Conservation (phyloP, 2,888 invertebrate species). For the Tenthredo distinguenda region DNA sequence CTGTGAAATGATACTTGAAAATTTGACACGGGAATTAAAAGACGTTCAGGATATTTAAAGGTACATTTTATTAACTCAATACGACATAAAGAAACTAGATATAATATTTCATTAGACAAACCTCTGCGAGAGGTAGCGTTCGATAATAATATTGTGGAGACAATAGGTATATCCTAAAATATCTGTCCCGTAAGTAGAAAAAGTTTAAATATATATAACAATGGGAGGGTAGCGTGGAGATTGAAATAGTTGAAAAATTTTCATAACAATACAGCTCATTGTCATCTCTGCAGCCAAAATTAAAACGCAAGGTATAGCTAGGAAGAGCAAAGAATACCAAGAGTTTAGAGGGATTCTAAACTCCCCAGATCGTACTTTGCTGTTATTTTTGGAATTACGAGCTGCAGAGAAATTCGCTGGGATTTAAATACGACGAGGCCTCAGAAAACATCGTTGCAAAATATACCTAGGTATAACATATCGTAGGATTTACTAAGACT, state of each 20-base stretch:
- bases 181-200: slow-evolving; percentile 16
- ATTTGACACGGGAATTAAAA: neutral
- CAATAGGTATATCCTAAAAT: neutral
- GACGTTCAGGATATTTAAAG: slow-evolving; percentile 10
- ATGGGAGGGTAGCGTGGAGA: neutral
- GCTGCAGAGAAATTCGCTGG: neutral
- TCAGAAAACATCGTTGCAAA: neutral
- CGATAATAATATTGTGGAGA: neutral
- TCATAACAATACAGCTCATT: too few species aligned
- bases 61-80: slow-evolving; percentile 30
- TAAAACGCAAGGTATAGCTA: too few species aligned
- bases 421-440: neutral
- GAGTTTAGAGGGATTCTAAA: neutral
- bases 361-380: neutral
- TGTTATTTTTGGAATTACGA: slow-evolving; percentile 10
- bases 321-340: neutral
- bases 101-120: neutral
- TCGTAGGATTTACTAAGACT: slow-evolving; percentile 54
- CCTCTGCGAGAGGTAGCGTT: neutral
- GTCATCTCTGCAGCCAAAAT: too few species aligned
- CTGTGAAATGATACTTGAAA: neutral
- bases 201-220: neutral
- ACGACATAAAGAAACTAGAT: neutral
- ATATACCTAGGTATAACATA: neutral
- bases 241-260: neutral